These are phyloP conservation scores for Merodon equestris DNA, from an alignment of 2,888 invertebrate species.

Conservation along the genomic window DNA sequence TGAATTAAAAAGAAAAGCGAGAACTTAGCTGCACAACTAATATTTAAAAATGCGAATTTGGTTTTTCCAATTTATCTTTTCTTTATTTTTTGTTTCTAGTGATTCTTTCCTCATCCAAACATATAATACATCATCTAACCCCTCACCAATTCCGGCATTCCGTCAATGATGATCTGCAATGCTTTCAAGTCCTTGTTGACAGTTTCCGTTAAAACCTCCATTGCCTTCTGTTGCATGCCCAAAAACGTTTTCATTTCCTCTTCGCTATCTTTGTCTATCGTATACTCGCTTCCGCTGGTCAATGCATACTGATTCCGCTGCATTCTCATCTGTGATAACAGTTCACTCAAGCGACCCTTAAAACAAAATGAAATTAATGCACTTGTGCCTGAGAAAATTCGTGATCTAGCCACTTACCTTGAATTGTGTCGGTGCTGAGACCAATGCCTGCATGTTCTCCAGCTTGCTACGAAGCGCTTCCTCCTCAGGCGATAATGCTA, in stretches of 20 bases:
- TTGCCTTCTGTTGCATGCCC: conserved; percentile 92
- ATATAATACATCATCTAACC: conserved; percentile 50
- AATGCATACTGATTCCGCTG: conserved; percentile 83
- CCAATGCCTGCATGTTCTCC: conserved; percentile 91
- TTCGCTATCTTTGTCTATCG: conserved; percentile 87
- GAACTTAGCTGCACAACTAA: too few species aligned
- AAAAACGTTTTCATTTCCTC: conserved; percentile 89
- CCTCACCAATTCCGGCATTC: conserved; percentile 82
- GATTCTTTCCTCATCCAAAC: neutral
- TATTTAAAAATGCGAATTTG: too few species aligned
- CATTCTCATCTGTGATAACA: conserved; percentile 91
- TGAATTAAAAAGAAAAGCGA: too few species aligned
- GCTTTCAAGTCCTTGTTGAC: conserved; percentile 89
- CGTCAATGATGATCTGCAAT: conserved; percentile 88
- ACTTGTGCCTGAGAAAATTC: neutral
- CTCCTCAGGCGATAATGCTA: conserved; percentile 93
- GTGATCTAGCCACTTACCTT: conserved; percentile 82
- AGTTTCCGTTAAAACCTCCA: conserved; percentile 90
- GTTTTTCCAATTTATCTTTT: neutral
- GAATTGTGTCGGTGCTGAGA: conserved; percentile 95
- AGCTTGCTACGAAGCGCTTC: conserved; percentile 92
- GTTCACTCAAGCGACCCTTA: conserved; percentile 92
- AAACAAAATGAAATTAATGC: conserved; percentile 11
- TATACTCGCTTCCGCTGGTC: conserved; percentile 85
- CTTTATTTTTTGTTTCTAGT: conserved; percentile 1